Conservation (phyloP, 2,797 vertebrate genomes). For the Sphenodon punctatus region DNA sequence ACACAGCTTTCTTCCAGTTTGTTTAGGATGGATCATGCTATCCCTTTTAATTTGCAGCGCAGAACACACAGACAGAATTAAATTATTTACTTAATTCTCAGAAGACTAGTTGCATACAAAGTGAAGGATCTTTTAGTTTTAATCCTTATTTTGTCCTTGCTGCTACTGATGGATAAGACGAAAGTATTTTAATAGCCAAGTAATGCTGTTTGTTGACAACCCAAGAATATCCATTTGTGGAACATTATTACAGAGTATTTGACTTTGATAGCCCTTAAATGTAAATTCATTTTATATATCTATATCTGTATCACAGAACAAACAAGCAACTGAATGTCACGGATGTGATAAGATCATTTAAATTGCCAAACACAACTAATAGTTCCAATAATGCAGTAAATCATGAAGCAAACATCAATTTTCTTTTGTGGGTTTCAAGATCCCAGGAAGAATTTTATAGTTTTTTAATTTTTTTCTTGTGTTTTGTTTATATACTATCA, state of each 20-base stretch:
- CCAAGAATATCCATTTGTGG: background rate
- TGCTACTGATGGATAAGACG: background rate
- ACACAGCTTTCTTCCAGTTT: background rate
- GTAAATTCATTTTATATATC: no score
- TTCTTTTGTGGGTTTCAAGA: background rate
- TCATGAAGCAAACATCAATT: background rate
- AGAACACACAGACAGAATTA: conserved; percentile 6
- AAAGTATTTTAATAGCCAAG: background rate
- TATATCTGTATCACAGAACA: background rate
- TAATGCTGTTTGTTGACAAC: background rate
- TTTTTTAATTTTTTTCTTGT: background rate
- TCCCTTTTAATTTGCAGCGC: background rate
- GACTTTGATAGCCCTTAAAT: no score
- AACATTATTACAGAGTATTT: no score
- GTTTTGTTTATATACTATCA: background rate
- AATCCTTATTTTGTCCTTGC: background rate
- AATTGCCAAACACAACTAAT: background rate
- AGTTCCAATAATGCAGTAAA: background rate
- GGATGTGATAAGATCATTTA: background rate
- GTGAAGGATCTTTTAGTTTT: conserved; percentile 21
- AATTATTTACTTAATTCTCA: conserved; percentile 30
- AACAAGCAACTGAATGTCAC: background rate
- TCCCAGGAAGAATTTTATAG: background rate
- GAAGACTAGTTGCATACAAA: conserved; percentile 1
- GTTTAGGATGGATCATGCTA: background rate